Evolutionary conservation across 1,140 invertebrate species (phyloP), one percentile per base, ranked within the genome.

Genomic region (Panagrolaimus sp.): DNA sequence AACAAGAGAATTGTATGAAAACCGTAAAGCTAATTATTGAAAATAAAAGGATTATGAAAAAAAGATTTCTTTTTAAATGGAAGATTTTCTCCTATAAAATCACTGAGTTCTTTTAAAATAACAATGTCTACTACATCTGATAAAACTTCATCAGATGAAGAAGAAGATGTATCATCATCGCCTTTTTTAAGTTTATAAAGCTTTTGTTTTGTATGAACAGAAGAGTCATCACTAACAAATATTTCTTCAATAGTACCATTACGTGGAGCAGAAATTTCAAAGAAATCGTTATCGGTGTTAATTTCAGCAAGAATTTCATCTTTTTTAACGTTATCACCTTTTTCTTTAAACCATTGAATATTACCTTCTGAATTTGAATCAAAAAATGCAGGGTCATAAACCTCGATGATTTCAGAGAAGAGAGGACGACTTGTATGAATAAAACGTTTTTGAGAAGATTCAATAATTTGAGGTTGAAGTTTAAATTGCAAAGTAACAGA

Each of bases 361-460:
- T 99, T 96, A 75, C 96, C 96, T 86, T 98, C 96, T 61, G 91
- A 91, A 44, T 99, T 90, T 69, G 95, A 98, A 82, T 99, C 96
- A 0, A 96, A 92, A 85, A 99, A 97, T 48, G 91, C 87, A 23
- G 96, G 96, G 13, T 82, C 80, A 45, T 78, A 63, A 45, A 82
- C 80, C 31, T 76, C 78, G 57, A 82, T 73, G 20, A 83, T 70
- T n/a, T 82, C 80, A 20, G 57, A 70, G n/a, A 27, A 46, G 16
- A 67, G 16, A 31, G 25, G 9, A 25, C 13, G 48, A 20, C 46
- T 64, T 27, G 51, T 11, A 57, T 57, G 51, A n/a, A 57, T 8
- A 27, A 57, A 57, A 27, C 51, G 51, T 20, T 14, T 16, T 20
- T 27, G 20, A 20, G 51, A 16, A 11, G 51, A 9, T n/a, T n/a